These are phyloP conservation scores for Camponotus floridanus DNA, from an alignment of 1,140 invertebrate species.

Conservation along the genomic window DNA sequence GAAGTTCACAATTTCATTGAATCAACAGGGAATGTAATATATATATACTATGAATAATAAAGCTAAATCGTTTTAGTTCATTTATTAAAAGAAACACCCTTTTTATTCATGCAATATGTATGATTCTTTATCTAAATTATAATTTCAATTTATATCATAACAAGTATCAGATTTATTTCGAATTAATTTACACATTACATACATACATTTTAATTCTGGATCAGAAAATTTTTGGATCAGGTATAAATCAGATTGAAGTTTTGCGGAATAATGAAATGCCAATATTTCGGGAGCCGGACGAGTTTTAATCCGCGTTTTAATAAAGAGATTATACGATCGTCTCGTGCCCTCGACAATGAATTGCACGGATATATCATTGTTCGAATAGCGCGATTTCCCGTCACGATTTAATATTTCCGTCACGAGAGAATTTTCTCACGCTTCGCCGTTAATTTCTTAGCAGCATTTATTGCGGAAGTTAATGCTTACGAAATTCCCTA, in stretches of 20 bases:
- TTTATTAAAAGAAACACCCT: not conserved
- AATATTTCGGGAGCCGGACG: slow-evolving; percentile 22
- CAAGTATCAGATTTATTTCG: not conserved
- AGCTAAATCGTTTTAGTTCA: not conserved
- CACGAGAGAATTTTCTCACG: slow-evolving; percentile 48
- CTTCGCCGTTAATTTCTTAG: slow-evolving; percentile 67
- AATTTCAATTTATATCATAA: slow-evolving; percentile 15
- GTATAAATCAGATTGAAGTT: not conserved
- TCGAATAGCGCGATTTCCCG: slow-evolving; percentile 37
- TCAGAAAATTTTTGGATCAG: not conserved
- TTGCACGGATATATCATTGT: not conserved
- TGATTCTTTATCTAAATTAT: too few species aligned
- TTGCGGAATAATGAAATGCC: slow-evolving; percentile 34
- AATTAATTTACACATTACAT: not conserved
- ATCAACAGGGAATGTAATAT: not conserved
- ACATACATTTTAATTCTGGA: not conserved
- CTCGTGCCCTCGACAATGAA: slow-evolving; percentile 15
- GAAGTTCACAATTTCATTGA: not conserved
- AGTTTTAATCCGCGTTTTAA: slow-evolving; percentile 40
- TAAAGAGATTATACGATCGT: slow-evolving; percentile 44
- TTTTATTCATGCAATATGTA: not conserved
- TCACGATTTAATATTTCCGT: slow-evolving; percentile 57
- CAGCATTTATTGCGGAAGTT: slow-evolving; percentile 67
- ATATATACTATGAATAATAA: not conserved
- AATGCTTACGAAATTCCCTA: slow-evolving; percentile 70